Evolutionary conservation across 2,888 invertebrate genomes (phyloP).

Genomic region (Oligia fasciuncula): DNA sequence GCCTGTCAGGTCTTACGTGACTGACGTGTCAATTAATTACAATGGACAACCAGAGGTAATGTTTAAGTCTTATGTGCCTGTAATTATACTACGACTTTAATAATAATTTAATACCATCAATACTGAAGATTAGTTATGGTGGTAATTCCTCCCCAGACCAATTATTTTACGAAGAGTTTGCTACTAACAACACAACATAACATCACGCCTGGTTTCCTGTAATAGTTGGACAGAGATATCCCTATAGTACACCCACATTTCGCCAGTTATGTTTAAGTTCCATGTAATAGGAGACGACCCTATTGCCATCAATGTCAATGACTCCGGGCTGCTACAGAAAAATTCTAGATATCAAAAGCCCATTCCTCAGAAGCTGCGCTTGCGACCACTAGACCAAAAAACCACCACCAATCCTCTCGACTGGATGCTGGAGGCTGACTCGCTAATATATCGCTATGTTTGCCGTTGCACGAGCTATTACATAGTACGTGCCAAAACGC

Average conservation of each 20-base stretch:
- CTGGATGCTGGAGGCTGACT: no score
- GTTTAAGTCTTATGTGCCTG: not conserved
- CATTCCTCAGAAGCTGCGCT: not conserved
- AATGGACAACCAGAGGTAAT: not conserved
- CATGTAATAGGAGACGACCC: no score
- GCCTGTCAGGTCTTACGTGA: slow-evolving; percentile 26
- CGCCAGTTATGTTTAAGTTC: no score
- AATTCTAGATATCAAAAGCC: no score
- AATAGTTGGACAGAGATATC: not conserved
- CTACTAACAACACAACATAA: not conserved
- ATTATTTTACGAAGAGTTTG: not conserved
- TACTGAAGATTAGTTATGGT: not conserved
- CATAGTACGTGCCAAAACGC: not conserved
- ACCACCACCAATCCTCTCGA: no score
- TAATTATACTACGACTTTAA: not conserved
- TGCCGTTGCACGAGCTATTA: not conserved
- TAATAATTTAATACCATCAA: not conserved
- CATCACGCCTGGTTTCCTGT: not conserved
- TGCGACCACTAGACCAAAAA: not conserved
- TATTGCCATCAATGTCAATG: no score
- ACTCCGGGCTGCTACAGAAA: no score
- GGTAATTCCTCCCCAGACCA: not conserved
- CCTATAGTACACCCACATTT: no score
- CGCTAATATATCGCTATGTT: not conserved
- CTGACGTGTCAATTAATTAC: slow-evolving; percentile 22